These are phyloP conservation scores for Spodoptera exigua DNA, from an alignment of 2,888 invertebrate genomes.

Conservation along the genomic window DNA sequence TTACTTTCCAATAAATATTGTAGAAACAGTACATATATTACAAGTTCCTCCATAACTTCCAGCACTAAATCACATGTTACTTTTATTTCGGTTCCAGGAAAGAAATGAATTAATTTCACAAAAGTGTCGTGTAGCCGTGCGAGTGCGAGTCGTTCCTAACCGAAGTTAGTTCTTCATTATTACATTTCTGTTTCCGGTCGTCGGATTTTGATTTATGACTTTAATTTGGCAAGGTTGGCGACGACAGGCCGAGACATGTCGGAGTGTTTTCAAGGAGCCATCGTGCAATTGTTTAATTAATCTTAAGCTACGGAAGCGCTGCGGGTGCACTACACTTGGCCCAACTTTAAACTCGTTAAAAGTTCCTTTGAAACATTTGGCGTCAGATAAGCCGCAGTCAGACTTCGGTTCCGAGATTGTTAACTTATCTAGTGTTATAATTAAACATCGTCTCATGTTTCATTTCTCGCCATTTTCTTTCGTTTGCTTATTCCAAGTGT, in stretches of 20 bases:
- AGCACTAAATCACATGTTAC: constrained; percentile 46
- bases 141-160: constrained; percentile 63
- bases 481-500: constrained; percentile 43
- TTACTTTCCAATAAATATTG: constrained; percentile 50
- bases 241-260: constrained; percentile 88
- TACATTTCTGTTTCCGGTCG: constrained; percentile 85
- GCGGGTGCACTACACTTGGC: constrained; percentile 87
- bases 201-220: constrained; percentile 87
- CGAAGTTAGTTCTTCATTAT: constrained; percentile 83
- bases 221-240: constrained; percentile 89
- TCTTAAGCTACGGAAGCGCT: constrained; percentile 84
- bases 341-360: constrained; percentile 89
- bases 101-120: constrained; percentile 74
- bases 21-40: constrained; percentile 31
- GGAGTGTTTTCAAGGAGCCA: constrained; percentile 89
- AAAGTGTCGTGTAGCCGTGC: constrained; percentile 66
- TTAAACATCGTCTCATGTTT: constrained; percentile 78
- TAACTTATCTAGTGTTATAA: constrained; percentile 87
- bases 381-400: constrained; percentile 88
- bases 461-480: constrained; percentile 63
- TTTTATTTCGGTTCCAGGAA: constrained; percentile 55
- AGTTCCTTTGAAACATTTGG: constrained; percentile 89
- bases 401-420: constrained; percentile 85
- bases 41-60: constrained; percentile 27
- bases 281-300: constrained; percentile 89